Evolutionary conservation across 2,888 invertebrate species (phyloP).

Genomic region (Trichogramma dendrolimi): DNA sequence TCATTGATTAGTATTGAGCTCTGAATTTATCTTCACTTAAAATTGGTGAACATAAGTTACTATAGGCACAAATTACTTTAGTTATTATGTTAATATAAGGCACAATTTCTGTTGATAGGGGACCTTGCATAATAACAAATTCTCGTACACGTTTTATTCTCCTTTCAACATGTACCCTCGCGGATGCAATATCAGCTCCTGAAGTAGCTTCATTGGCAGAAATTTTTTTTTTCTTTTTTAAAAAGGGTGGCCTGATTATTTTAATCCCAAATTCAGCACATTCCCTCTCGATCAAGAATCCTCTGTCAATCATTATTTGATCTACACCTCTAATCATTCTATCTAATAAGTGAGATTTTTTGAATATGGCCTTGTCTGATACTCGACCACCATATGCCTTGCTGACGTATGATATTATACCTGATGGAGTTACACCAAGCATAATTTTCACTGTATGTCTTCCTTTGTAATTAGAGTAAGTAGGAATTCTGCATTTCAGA

Average conservation of each 20-base stretch:
- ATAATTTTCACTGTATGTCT: neutral
- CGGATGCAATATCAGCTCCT: too few species aligned
- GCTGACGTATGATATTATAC: conserved; percentile 4
- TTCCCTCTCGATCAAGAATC: neutral
- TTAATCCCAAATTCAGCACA: neutral
- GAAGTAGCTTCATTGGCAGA: too few species aligned
- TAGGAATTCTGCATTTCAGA: neutral
- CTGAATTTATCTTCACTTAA: too few species aligned
- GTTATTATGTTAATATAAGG: too few species aligned
- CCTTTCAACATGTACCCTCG: too few species aligned
- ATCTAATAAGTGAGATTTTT: neutral
- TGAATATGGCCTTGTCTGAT: neutral
- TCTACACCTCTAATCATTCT: neutral
- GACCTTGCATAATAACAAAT: too few species aligned
- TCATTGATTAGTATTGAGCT: too few species aligned
- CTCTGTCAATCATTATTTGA: neutral
- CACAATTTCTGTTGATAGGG: too few species aligned
- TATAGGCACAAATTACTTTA: too few species aligned
- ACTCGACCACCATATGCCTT: neutral
- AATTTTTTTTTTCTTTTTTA: too few species aligned
- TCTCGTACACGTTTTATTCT: too few species aligned
- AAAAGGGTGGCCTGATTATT: neutral
- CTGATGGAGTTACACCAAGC: conserved; percentile 1
- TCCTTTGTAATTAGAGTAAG: conserved; percentile 1
- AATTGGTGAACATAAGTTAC: too few species aligned